These are phyloP conservation scores for Agriopis leucophaearia DNA, from an alignment of 2,888 invertebrate species.

Conservation along the genomic window DNA sequence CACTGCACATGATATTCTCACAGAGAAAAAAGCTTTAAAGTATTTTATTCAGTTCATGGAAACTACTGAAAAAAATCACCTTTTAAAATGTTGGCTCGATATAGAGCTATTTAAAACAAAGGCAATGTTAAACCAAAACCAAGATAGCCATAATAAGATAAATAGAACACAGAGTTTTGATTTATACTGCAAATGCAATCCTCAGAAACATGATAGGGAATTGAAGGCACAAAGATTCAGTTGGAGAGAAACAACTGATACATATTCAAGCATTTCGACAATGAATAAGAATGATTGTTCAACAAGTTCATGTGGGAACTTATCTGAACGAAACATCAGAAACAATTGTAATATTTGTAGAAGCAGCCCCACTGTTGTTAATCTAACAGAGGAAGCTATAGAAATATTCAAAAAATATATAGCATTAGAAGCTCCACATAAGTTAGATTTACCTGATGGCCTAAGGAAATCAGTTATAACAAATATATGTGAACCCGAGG, in stretches of 20 bases:
- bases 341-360: conserved; percentile 32
- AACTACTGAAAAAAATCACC: conserved; percentile 87
- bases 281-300: conserved; percentile 61
- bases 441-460: conserved; percentile 86
- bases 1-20: conserved; percentile 90
- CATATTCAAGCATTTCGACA: conserved; percentile 50
- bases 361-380: conserved; percentile 51
- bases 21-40: conserved; percentile 92
- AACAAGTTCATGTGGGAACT: conserved; percentile 70
- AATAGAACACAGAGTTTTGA: conserved; percentile 74
- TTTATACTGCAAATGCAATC: conserved; percentile 59
- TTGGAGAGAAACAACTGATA: conserved; percentile 59
- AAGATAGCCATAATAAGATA: conserved; percentile 61
- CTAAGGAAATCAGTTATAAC: conserved; percentile 87
- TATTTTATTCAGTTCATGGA: conserved; percentile 96
- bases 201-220: conserved; percentile 52
- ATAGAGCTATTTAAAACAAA: conserved; percentile 88
- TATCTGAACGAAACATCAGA: conserved; percentile 54
- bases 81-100: conserved; percentile 92
- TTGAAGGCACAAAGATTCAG: conserved; percentile 58
- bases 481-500: conserved; percentile 89
- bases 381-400: conserved; percentile 87
- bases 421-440: conserved; percentile 88
- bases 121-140: conserved; percentile 50
- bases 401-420: conserved; percentile 92